phyloP scores from a whole-genome alignment of 2,113 vertebrate genomes.

The Coryphaenoides rupestris region DNA sequence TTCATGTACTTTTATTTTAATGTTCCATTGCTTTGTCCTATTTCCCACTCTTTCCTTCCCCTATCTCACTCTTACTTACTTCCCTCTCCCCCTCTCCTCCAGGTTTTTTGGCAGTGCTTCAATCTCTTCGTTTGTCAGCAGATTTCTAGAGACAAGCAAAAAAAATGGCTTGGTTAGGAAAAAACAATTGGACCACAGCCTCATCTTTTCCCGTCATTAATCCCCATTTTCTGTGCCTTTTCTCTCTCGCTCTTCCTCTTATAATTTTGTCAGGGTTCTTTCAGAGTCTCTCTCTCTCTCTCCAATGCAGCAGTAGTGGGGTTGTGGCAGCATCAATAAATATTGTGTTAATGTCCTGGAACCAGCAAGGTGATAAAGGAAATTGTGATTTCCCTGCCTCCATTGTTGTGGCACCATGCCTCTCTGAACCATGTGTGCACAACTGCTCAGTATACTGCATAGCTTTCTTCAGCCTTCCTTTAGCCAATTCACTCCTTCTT shows the following conservation, averaged over 20 bases:
- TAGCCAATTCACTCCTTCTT: no score
- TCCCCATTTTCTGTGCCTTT: background rate
- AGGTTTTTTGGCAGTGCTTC: background rate
- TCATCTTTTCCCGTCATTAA: background rate
- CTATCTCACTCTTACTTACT: background rate
- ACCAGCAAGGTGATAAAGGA: background rate
- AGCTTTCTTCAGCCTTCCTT: no score
- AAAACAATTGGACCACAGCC: background rate
- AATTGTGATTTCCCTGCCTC: background rate
- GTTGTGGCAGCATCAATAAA: constrained; percentile 1
- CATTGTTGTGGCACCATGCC: background rate
- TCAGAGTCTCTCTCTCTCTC: background rate
- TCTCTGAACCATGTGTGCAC: background rate
- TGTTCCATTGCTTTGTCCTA: background rate
- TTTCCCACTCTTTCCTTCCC: background rate
- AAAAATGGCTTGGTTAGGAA: background rate
- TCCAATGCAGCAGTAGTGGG: background rate
- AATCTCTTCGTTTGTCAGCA: background rate
- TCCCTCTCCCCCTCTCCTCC: constrained; percentile 1
- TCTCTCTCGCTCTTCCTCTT: background rate
- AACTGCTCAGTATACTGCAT: no score
- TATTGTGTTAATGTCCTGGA: constrained; percentile 1
- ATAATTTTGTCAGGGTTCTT: no score
- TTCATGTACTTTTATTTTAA: background rate
- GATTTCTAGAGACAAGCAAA: background rate